Evolutionary conservation across 2,888 invertebrate species (phyloP).

Genomic region (Ctena decussata): DNA sequence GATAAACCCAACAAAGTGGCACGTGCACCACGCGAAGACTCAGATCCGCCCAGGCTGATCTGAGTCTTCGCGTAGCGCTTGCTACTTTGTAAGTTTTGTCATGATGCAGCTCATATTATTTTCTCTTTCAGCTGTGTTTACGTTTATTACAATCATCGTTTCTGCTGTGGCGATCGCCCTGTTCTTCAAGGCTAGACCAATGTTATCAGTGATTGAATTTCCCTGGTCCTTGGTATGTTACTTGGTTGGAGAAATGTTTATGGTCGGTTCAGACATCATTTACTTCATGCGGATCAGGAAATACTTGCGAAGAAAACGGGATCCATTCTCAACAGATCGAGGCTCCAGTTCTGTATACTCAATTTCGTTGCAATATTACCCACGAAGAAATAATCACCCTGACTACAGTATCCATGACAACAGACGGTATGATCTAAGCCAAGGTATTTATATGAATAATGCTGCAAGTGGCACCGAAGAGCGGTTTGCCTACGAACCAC

Average conservation of each 20-base stretch:
- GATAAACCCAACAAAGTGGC: no score
- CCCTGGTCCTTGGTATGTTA: slow-evolving; percentile 56
- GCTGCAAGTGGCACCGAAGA: background rate
- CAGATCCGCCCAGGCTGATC: background rate
- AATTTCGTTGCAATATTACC: background rate
- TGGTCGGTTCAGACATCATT: slow-evolving; percentile 38
- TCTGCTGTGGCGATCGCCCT: slow-evolving; percentile 22
- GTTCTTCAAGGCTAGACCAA: slow-evolving; percentile 36
- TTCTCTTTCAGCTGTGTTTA: slow-evolving; percentile 45
- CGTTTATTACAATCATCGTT: slow-evolving; percentile 39
- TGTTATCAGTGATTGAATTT: slow-evolving; percentile 52
- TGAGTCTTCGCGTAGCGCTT: background rate
- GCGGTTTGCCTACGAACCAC: slow-evolving; percentile 37
- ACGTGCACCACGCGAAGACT: background rate
- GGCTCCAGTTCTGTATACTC: background rate
- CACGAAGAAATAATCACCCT: background rate
- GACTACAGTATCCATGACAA: background rate
- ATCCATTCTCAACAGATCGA: background rate
- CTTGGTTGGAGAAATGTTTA: slow-evolving; percentile 34
- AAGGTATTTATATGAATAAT: background rate
- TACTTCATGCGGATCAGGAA: slow-evolving; percentile 27
- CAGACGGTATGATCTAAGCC: background rate
- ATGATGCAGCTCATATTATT: background rate
- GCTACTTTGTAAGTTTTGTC: background rate
- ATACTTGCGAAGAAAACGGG: background rate